Conservation (phyloP, 2,888 invertebrate species). For the Agrotis ipsilon region DNA sequence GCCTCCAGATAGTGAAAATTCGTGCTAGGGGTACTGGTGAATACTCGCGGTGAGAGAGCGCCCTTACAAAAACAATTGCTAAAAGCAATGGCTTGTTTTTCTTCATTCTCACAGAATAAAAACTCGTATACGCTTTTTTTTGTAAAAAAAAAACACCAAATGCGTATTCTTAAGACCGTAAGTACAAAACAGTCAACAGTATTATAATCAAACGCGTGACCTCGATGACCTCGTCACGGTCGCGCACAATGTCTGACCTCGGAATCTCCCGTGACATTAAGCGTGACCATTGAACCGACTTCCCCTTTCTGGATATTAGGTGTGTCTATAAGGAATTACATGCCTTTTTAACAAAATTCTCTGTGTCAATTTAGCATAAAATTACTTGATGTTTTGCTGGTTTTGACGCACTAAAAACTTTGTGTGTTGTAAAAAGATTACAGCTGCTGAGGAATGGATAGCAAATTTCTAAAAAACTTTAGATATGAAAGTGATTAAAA, state of each 20-base stretch:
- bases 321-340: constrained; percentile 31
- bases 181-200: constrained; percentile 13
- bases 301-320: constrained; percentile 49
- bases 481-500: too few species aligned
- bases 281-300: constrained; percentile 54
- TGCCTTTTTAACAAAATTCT: constrained; percentile 19
- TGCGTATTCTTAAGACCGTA: neutral
- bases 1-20: too few species aligned
- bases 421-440: neutral
- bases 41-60: too few species aligned
- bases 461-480: too few species aligned
- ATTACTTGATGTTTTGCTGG: constrained; percentile 7
- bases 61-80: neutral
- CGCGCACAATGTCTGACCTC: constrained; percentile 48
- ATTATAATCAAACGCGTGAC: constrained; percentile 41
- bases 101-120: too few species aligned
- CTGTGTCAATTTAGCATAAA: constrained; percentile 12
- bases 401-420: constrained; percentile 1
- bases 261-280: constrained; percentile 51
- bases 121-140: neutral
- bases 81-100: neutral
- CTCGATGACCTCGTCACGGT: constrained; percentile 62
- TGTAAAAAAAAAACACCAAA: neutral
- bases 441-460: too few species aligned
- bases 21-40: too few species aligned